These are phyloP conservation scores for Tipula helvola DNA, from an alignment of 2,888 invertebrate species.

Conservation along the genomic window DNA sequence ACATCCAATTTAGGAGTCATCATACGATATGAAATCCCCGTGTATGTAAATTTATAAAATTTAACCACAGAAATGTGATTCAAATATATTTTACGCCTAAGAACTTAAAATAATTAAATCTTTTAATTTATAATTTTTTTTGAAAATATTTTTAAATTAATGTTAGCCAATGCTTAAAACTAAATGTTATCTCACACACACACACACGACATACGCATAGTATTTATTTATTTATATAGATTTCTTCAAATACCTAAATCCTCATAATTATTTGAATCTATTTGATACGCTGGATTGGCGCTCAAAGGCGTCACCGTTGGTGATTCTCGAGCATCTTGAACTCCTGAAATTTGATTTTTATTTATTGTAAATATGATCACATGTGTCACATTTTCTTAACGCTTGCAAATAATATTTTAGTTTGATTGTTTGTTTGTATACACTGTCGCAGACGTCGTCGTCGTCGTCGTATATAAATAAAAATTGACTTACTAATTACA, in stretches of 20 bases:
- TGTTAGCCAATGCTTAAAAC: background rate
- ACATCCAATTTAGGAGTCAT: too few species aligned
- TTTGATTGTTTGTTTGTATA: background rate
- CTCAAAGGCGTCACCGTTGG: constrained; percentile 33
- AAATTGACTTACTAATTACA: background rate
- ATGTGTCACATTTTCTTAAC: background rate
- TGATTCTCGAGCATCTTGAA: constrained; percentile 32
- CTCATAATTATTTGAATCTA: constrained; percentile 28
- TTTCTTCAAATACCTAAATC: constrained; percentile 22
- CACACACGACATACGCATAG: background rate
- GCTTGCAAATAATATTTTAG: background rate
- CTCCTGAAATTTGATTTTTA: constrained; percentile 22
- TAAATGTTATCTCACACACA: background rate
- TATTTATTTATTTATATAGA: background rate
- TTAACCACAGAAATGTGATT: too few species aligned
- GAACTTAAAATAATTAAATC: too few species aligned
- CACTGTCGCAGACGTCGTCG: background rate
- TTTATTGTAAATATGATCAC: background rate
- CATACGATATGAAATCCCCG: too few species aligned
- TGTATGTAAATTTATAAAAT: too few species aligned
- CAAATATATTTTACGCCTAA: too few species aligned
- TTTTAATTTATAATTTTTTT: background rate
- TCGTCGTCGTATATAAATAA: background rate
- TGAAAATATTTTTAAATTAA: background rate
- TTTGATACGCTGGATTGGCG: constrained; percentile 34